Percentiles rank a stretch among this genome's conserved stretches.
phyloP scores from a whole-genome alignment of 2,797 vertebrate genomes.

The Sebastes iracundus region DNA sequence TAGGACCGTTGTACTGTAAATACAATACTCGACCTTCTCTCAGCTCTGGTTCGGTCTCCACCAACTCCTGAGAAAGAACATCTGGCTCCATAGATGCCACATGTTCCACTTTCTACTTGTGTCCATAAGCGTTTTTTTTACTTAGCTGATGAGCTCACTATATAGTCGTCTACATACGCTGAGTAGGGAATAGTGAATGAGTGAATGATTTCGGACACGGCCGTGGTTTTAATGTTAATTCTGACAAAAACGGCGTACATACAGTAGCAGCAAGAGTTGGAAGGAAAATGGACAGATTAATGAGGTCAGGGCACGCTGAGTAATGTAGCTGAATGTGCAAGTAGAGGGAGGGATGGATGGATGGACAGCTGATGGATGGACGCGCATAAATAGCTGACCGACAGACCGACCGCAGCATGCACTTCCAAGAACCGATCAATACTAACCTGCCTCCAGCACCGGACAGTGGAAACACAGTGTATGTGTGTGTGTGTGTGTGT shows the following conservation, averaged over 20 bases:
- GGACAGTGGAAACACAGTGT: neutral
- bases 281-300: neutral
- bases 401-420: conserved; percentile 61
- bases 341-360: neutral
- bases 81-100: neutral
- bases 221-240: too few relatives aligned
- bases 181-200: too few relatives aligned
- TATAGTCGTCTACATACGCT: too few relatives aligned
- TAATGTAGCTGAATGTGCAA: too few relatives aligned
- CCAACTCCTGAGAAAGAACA: neutral
- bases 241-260: too few relatives aligned
- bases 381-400: conserved; percentile 67
- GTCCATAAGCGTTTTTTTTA: too few relatives aligned
- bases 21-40: neutral
- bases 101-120: too few relatives aligned
- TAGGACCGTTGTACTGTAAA: neutral
- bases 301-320: too few relatives aligned
- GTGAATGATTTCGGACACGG: too few relatives aligned
- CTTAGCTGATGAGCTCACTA: too few relatives aligned
- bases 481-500: conserved; percentile 33
- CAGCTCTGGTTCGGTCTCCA: neutral
- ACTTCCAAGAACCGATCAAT: conserved; percentile 68
- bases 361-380: conserved; percentile 21
- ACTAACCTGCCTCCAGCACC: neutral
- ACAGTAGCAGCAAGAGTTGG: too few relatives aligned